Evolutionary conservation across 1,140 invertebrate genomes (phyloP).

Genomic region (Stenopsyche tienmushanensis): DNA sequence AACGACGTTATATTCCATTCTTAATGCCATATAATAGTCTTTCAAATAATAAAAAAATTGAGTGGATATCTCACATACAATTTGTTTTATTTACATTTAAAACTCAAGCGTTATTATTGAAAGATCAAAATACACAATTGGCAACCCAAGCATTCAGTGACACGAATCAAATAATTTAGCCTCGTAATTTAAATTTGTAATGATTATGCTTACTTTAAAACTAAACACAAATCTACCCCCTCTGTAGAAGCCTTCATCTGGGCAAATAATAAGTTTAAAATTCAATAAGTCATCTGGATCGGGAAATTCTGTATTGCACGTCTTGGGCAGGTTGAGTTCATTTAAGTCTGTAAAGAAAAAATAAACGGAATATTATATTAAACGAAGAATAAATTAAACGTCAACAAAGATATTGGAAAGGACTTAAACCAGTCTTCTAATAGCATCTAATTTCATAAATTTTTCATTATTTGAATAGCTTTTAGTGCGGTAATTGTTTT

Average conservation of each 20-base stretch:
- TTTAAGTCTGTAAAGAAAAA: slow-evolving; percentile 82
- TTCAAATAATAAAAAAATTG: too few species aligned
- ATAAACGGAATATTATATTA: background rate
- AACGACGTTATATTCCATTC: too few species aligned
- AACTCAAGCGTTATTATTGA: too few species aligned
- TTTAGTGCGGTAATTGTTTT: background rate
- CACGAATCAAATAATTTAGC: too few species aligned
- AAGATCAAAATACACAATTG: too few species aligned
- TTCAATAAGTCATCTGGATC: slow-evolving; percentile 94
- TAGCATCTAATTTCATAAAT: background rate
- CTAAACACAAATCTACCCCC: slow-evolving; percentile 93
- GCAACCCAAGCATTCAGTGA: too few species aligned
- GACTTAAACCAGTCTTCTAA: background rate
- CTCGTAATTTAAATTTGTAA: too few species aligned
- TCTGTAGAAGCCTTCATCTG: slow-evolving; percentile 97
- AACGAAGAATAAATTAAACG: too few species aligned
- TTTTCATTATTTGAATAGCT: background rate
- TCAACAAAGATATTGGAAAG: background rate
- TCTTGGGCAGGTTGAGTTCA: slow-evolving; percentile 96
- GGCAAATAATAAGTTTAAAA: slow-evolving; percentile 95
- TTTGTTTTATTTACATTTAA: too few species aligned
- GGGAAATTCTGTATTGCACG: slow-evolving; percentile 93
- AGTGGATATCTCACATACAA: too few species aligned
- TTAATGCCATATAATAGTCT: too few species aligned
- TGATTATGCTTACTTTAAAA: slow-evolving; percentile 77